phyloP scores from a whole-genome alignment of 2,888 invertebrate genomes.

The Drosophila maculinotata region DNA sequence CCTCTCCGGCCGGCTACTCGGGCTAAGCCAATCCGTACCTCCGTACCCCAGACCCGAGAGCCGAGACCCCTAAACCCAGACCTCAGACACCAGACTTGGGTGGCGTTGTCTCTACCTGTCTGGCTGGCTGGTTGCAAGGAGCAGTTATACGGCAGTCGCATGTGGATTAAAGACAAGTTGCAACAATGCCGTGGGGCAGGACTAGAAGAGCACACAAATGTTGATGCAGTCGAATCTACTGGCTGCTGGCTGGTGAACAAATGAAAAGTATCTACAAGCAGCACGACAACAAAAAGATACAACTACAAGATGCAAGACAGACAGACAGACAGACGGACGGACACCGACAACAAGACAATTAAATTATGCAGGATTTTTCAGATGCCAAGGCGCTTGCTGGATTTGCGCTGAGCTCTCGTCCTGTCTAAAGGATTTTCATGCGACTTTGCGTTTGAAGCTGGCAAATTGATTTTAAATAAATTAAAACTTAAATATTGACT shows the following conservation, averaged over 20 bases:
- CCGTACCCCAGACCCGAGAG: constrained; percentile 4
- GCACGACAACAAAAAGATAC: constrained; percentile 19
- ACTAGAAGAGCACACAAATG: constrained; percentile 19
- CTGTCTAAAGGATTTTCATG: constrained; percentile 4
- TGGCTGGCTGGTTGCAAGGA: constrained; percentile 9
- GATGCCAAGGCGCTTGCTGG: constrained; percentile 29
- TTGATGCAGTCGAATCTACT: constrained; percentile 18
- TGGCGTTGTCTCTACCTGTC: constrained; percentile 54
- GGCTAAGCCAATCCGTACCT: constrained; percentile 15
- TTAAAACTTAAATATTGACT: constrained; percentile 73
- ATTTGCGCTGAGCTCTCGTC: constrained; percentile 3
- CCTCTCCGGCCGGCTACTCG: too few relatives aligned
- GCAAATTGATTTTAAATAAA: constrained; percentile 73
- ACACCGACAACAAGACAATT: constrained; percentile 70
- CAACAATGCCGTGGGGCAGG: constrained; percentile 45
- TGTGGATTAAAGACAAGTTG: constrained; percentile 60
- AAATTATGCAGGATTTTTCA: constrained; percentile 72
- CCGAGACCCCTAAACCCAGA: constrained; percentile 1
- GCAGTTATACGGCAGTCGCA: constrained; percentile 21
- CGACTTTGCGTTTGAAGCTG: constrained; percentile 23
- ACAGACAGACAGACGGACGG: constrained; percentile 31
- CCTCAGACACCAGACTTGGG: too few relatives aligned
- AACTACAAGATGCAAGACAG: constrained; percentile 17
- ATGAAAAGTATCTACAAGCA: constrained; percentile 35
- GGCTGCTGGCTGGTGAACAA: constrained; percentile 6